Percentiles rank a stretch among this genome's conserved stretches.
Evolutionary conservation across 2,888 invertebrate species (phyloP).

Genomic region (Drosophila neotestacea): DNA sequence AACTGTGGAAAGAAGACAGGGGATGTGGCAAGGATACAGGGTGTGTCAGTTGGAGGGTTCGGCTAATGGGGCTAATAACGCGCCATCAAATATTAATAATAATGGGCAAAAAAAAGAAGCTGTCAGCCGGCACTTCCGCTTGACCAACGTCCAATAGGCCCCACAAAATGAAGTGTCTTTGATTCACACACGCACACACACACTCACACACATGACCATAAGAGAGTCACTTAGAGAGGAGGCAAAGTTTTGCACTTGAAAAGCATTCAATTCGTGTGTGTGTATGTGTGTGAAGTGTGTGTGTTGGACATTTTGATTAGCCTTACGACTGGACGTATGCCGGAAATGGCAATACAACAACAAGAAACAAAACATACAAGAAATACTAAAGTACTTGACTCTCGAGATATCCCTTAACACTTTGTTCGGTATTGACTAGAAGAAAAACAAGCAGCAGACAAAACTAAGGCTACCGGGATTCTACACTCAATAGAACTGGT

Average conservation of each 20-base stretch:
- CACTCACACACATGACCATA: constrained; percentile 12
- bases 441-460: neutral
- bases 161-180: constrained; percentile 52
- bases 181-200: constrained; percentile 17
- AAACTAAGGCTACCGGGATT: too few relatives aligned
- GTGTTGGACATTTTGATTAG: constrained; percentile 78
- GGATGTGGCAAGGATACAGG: neutral
- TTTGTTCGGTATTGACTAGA: neutral
- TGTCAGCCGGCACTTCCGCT: constrained; percentile 58
- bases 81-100: constrained; percentile 74
- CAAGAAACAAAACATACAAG: constrained; percentile 20
- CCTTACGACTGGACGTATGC: constrained; percentile 66
- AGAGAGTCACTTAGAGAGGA: constrained; percentile 25
- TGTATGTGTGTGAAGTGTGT: constrained; percentile 43
- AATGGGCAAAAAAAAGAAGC: constrained; percentile 33
- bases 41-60: neutral
- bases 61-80: constrained; percentile 71
- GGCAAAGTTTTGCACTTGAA: constrained; percentile 69
- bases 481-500: too few relatives aligned
- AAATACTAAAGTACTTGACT: constrained; percentile 40
- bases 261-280: constrained; percentile 38
- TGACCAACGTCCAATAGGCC: constrained; percentile 42
- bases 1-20: neutral
- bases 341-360: constrained; percentile 62
- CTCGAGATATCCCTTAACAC: constrained; percentile 43